These are phyloP conservation scores for Scolanthus callimorphus DNA, from an alignment of 92 coral and sea anemone species.

Conservation along the genomic window DNA sequence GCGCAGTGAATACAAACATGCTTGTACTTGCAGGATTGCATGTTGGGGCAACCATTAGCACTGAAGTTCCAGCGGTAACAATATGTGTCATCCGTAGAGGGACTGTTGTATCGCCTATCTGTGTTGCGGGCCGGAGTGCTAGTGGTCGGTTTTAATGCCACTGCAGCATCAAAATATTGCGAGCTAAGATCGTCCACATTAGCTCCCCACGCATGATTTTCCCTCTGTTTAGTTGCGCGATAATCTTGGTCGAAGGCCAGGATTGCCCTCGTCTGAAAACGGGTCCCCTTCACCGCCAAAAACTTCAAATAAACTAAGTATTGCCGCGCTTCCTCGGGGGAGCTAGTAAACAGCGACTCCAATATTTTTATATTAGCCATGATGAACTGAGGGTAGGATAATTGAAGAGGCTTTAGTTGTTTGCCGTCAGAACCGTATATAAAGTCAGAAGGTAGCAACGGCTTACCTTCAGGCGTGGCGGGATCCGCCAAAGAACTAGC, in stretches of 20 bases:
- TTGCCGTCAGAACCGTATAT: slow-evolving; percentile 7
- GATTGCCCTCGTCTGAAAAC: slow-evolving; percentile 17
- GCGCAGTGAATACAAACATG: slow-evolving; percentile 8
- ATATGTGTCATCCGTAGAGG: neutral
- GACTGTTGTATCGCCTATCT: neutral
- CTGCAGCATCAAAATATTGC: slow-evolving; percentile 22
- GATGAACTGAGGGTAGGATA: slow-evolving; percentile 11
- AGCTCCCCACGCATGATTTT: slow-evolving; percentile 9
- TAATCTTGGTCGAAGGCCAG: slow-evolving; percentile 22
- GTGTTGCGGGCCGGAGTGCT: neutral
- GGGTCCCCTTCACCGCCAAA: slow-evolving; percentile 15
- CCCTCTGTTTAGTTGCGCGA: slow-evolving; percentile 6
- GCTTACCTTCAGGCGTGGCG: slow-evolving; percentile 12
- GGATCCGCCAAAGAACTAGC: too few relatives aligned
- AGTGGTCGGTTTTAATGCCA: slow-evolving; percentile 1
- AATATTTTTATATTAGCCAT: slow-evolving; percentile 9
- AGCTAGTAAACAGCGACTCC: neutral
- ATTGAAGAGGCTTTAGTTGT: slow-evolving; percentile 5
- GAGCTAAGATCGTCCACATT: slow-evolving; percentile 19
- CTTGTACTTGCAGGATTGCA: slow-evolving; percentile 5
- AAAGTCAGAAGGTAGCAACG: slow-evolving; percentile 6
- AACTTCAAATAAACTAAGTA: slow-evolving; percentile 5
- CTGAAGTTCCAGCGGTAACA: slow-evolving; percentile 9
- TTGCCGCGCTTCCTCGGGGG: neutral
- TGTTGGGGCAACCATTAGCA: slow-evolving; percentile 16